These are phyloP conservation scores for Pterobdella sp. DNA, from an alignment of 2,888 invertebrate species.

Conservation along the genomic window DNA sequence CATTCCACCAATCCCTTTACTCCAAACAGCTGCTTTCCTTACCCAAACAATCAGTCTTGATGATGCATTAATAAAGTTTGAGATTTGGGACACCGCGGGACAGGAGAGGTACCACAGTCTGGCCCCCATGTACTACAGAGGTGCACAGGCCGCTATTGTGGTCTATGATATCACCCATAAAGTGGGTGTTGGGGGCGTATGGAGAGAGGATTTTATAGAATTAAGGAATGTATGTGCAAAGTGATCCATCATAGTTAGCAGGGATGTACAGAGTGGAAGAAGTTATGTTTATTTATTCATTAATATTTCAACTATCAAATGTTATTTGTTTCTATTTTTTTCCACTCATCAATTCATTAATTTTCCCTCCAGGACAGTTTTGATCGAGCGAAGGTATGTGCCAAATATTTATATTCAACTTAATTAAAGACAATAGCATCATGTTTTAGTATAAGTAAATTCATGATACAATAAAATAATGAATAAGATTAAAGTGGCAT, in stretches of 20 bases:
- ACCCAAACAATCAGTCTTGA: constrained; percentile 29
- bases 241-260: too few species aligned
- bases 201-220: background rate
- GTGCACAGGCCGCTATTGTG: constrained; percentile 32
- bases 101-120: constrained; percentile 90
- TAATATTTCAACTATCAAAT: too few species aligned
- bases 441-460: too few species aligned
- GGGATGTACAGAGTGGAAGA: background rate
- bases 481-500: too few species aligned
- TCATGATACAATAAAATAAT: too few species aligned
- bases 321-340: background rate
- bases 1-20: background rate
- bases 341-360: background rate
- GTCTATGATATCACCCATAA: constrained; percentile 31
- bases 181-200: constrained; percentile 7
- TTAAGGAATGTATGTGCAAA: background rate
- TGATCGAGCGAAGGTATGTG: constrained; percentile 29
- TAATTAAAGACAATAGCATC: too few species aligned
- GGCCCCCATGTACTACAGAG: constrained; percentile 34
- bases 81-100: constrained; percentile 79
- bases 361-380: constrained; percentile 28
- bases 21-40: constrained; percentile 29
- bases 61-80: constrained; percentile 31
- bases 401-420: too few species aligned
- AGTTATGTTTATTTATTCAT: too few species aligned